Percentiles rank a stretch among this genome's conserved stretches.
phyloP scores from a whole-genome alignment of 2,113 vertebrate species.

The Lophius piscatorius region DNA sequence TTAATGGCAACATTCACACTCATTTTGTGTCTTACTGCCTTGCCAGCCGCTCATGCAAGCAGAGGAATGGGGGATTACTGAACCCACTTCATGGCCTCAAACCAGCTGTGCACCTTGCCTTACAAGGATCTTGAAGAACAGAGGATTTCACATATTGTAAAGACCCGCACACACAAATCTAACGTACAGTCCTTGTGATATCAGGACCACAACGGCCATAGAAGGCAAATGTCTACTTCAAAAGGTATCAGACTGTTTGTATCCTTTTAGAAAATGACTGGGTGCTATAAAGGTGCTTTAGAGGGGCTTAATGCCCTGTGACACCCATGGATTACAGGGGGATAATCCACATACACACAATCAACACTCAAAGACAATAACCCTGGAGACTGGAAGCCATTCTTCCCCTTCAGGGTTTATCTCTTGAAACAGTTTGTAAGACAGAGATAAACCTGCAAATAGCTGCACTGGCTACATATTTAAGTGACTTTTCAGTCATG shows the following conservation, averaged over 20 bases:
- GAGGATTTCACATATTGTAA: slow-evolving; percentile 31
- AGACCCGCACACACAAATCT: slow-evolving; percentile 16
- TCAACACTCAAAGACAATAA: slow-evolving; percentile 34
- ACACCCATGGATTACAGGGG: slow-evolving; percentile 54
- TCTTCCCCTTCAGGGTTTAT: not conserved
- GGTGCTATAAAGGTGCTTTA: slow-evolving; percentile 41
- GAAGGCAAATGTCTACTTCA: slow-evolving; percentile 68
- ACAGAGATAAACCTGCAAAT: not conserved
- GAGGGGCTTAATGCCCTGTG: slow-evolving; percentile 49
- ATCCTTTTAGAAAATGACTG: slow-evolving; percentile 9
- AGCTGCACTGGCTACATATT: not conserved
- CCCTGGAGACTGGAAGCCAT: not conserved
- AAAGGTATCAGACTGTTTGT: slow-evolving; percentile 31
- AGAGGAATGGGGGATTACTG: slow-evolving; percentile 63
- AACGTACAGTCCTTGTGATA: slow-evolving; percentile 30
- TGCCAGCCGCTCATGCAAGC: slow-evolving; percentile 59
- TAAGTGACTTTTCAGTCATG: not conserved
- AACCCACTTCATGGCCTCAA: slow-evolving; percentile 34
- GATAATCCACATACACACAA: slow-evolving; percentile 46
- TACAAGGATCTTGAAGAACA: slow-evolving; percentile 70
- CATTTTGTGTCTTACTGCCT: slow-evolving; percentile 37
- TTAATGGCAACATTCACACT: slow-evolving; percentile 53
- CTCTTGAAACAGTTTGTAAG: not conserved
- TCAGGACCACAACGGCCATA: slow-evolving; percentile 61
- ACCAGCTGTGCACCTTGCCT: slow-evolving; percentile 57